Percentiles rank a stretch among this genome's conserved stretches.
Evolutionary conservation across 1,140 invertebrate species (phyloP).

Genomic region (Drosophila kikkawai): DNA sequence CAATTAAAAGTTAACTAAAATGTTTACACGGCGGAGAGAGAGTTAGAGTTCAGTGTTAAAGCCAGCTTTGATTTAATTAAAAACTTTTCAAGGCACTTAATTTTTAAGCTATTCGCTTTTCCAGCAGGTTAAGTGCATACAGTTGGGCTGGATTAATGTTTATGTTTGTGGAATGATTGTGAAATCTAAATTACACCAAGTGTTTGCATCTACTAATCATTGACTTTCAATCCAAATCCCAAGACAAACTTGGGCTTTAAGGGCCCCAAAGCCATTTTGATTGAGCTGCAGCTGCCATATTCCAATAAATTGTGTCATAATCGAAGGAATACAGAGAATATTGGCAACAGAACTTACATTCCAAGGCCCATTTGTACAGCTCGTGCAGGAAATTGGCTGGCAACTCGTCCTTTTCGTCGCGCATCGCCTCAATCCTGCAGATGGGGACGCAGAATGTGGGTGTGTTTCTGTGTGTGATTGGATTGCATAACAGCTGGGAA

Average conservation of each 20-base stretch:
- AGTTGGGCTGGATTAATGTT: background rate
- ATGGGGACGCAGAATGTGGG: constrained; percentile 22
- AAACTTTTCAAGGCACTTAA: constrained; percentile 1
- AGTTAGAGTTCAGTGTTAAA: background rate
- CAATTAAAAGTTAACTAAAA: constrained; percentile 33
- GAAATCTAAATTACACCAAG: too few species aligned
- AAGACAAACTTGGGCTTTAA: background rate
- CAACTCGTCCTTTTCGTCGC: constrained; percentile 88
- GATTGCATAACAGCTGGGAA: constrained; percentile 31
- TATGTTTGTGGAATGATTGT: background rate
- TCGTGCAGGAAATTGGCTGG: constrained; percentile 92
- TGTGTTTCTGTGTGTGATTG: constrained; percentile 7
- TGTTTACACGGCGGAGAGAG: constrained; percentile 3
- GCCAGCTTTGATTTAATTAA: background rate
- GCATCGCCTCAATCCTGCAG: constrained; percentile 89
- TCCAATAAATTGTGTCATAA: constrained; percentile 9
- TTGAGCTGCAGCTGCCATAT: constrained; percentile 3
- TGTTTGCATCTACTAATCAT: background rate
- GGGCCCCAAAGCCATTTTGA: background rate
- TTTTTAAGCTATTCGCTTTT: background rate
- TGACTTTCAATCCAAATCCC: background rate
- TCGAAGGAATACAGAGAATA: constrained; percentile 1
- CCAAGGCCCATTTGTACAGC: constrained; percentile 94
- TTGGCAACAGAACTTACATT: constrained; percentile 88
- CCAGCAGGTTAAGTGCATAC: background rate